Base-by-base conservation (phyloP, 2,113 vertebrate species). In the Etia nguti region DNA sequence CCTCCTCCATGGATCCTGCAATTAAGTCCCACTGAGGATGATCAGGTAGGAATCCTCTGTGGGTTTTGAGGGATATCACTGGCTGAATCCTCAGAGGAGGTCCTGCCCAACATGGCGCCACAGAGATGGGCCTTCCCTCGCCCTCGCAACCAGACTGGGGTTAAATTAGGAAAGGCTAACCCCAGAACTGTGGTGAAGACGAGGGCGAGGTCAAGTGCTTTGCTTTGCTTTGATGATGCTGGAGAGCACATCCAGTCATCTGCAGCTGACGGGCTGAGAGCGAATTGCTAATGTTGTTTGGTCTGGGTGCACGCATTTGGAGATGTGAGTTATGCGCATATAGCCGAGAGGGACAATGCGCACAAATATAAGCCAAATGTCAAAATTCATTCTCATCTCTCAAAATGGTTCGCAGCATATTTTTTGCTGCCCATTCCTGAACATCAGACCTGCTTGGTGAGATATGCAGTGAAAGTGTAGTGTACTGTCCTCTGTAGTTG, bases 141-240 rank as follows among this genome's bases (percentile, higher is more conserved):
- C 88, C 86, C 62, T 65, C 85, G 85, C 91, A 90, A 88, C 86
- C 88, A 90, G 86, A 86, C 88, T 50, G 80, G 86, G 88, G 90
- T 94, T 95, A 96, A 94, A 96, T 95, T 93, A 91, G 92, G 91
- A 95, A 93, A 82, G 81, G 89, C 92, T 85, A 93, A 93, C 95
- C 93, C 92, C 88, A 95, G 87, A 94, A 75, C 65, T 92, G 90
- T 87, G 93, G 95, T 87, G 57, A 73, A 87, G 93, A 86, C 57
- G 79, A 92, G 94, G 94, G 92, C 83, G 94, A 95, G 94, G 95
- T 95, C 94, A 94, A 88, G 93, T 80, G 83, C 91, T 90, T 60
- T 79, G 75, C 89, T 87, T 77, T 84, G 85, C 94, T 96, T 95
- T 95, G 95, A 96, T 93, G 92, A 88, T 88, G 90, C n/a, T 77